These are phyloP conservation scores for Coregonus ussuriensis DNA, from an alignment of 2,797 vertebrate species.

Conservation along the genomic window DNA sequence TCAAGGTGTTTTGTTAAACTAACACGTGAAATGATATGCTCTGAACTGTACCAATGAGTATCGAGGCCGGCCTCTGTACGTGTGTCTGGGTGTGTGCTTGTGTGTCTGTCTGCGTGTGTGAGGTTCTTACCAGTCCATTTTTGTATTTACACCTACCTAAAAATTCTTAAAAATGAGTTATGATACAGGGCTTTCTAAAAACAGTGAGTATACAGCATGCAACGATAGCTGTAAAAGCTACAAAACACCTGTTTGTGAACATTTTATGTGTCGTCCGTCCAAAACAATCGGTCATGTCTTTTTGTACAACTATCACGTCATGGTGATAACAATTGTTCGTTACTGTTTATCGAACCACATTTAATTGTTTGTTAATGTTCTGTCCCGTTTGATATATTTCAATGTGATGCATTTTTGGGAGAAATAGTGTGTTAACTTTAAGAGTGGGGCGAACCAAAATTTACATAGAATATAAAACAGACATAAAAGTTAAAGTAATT, in stretches of 20 bases:
- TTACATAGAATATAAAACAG: not conserved
- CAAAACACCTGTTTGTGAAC: conserved; percentile 71
- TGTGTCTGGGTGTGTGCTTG: conserved; percentile 8
- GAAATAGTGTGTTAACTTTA: conserved; percentile 69
- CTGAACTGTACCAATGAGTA: conserved; percentile 29
- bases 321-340: conserved; percentile 64
- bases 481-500: not conserved
- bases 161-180: conserved; percentile 72
- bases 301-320: conserved; percentile 63
- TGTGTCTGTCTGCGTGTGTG: conserved; percentile 2
- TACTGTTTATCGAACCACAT: conserved; percentile 64
- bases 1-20: conserved; percentile 54
- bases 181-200: conserved; percentile 75
- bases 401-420: conserved; percentile 56
- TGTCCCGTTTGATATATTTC: conserved; percentile 68
- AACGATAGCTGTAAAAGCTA: conserved; percentile 69
- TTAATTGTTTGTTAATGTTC: conserved; percentile 73
- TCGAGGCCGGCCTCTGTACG: conserved; percentile 5
- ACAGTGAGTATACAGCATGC: conserved; percentile 82
- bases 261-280: conserved; percentile 64
- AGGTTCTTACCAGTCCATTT: conserved; percentile 38
- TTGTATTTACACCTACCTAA: conserved; percentile 71
- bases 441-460: conserved; percentile 70
- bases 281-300: conserved; percentile 67
- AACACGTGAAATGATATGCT: conserved; percentile 54